A percentile compares a stretch with the other conserved stretches of the same genome.
These are phyloP conservation scores for Leptopilina boulardi DNA, from an alignment of 1,140 invertebrate genomes.

Conservation along the genomic window DNA sequence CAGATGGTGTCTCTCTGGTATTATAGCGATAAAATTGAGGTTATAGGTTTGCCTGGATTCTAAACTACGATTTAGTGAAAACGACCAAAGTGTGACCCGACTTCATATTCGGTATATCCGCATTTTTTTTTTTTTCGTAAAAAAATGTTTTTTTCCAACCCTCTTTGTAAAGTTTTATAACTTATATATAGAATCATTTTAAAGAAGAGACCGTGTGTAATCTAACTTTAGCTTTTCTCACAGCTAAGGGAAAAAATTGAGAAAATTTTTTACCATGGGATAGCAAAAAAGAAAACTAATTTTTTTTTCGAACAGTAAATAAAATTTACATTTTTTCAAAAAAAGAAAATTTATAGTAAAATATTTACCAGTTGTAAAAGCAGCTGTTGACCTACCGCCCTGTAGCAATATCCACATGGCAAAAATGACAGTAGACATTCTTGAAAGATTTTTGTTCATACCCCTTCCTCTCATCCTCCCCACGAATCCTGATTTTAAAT, in stretches of 20 bases:
- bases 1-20: background rate
- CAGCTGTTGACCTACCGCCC: constrained; percentile 57
- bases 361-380: constrained; percentile 68
- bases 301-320: too few species aligned
- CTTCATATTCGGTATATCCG: background rate
- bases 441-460: constrained; percentile 42
- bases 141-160: too few species aligned
- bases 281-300: too few species aligned
- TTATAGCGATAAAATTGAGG: constrained; percentile 4
- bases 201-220: background rate
- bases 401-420: constrained; percentile 59
- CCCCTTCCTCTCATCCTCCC: constrained; percentile 12
- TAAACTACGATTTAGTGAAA: constrained; percentile 26
- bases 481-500: constrained; percentile 1
- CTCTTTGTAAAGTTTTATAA: too few species aligned
- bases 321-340: too few species aligned
- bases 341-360: background rate
- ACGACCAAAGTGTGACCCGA: constrained; percentile 21
- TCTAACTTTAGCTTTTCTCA: background rate
- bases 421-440: constrained; percentile 61
- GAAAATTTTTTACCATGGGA: too few species aligned
- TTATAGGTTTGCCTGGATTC: constrained; percentile 13
- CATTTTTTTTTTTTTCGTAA: background rate
- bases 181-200: too few species aligned
- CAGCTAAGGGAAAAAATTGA: background rate